Evolutionary conservation across 1,140 invertebrate species (phyloP).

Genomic region (Cephus cinctus): DNA sequence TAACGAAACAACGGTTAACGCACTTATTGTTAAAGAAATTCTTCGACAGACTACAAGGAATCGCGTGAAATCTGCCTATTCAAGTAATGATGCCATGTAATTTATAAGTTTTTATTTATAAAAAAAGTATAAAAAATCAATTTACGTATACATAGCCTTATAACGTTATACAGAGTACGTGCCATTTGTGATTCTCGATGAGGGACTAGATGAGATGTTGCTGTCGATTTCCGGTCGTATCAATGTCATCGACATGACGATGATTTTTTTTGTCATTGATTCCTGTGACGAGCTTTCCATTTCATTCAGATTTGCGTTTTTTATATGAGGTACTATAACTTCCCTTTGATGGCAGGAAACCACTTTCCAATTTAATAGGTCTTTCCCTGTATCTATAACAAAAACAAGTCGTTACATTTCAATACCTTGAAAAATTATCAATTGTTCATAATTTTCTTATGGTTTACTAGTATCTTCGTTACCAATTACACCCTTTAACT

Average conservation of each 20-base stretch:
- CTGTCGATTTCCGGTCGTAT: not conserved
- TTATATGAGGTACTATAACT: constrained; percentile 41
- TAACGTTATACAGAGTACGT: no score
- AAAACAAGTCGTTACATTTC: constrained; percentile 11
- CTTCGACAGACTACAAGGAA: no score
- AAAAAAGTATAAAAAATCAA: constrained; percentile 8
- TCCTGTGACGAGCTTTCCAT: not conserved
- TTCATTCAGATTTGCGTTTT: constrained; percentile 41
- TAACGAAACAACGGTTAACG: no score
- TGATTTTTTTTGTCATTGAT: not conserved
- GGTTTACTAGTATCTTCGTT: no score
- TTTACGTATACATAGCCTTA: not conserved
- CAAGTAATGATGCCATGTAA: no score
- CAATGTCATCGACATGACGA: constrained; percentile 1
- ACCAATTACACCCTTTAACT: no score
- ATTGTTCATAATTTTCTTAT: no score
- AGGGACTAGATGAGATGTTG: constrained; percentile 33
- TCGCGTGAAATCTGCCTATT: no score
- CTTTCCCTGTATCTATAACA: constrained; percentile 47
- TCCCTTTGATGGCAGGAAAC: constrained; percentile 51
- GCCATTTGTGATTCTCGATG: constrained; percentile 25
- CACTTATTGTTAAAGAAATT: no score
- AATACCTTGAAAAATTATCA: no score
- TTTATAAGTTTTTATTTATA: constrained; percentile 4
- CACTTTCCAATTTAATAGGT: constrained; percentile 48